A percentile compares a stretch with the other conserved stretches of the same genome.
Evolutionary conservation across 2,113 vertebrate genomes (phyloP).

Genomic region (Strix uralensis): DNA sequence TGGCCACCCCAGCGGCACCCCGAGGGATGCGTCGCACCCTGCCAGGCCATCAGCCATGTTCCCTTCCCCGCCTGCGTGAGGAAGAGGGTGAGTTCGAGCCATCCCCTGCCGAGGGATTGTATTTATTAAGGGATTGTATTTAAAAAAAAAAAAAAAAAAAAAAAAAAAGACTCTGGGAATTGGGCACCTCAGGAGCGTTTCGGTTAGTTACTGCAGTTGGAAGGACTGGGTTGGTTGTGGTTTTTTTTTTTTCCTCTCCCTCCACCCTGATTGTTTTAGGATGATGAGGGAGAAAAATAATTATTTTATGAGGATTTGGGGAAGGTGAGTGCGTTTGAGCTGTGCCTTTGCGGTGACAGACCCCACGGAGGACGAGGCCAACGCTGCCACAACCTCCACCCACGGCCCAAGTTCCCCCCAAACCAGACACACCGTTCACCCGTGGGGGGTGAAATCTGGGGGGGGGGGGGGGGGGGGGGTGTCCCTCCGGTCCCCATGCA

Average conservation of each 20-base stretch:
- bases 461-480: too few relatives aligned
- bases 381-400: neutral
- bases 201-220: neutral
- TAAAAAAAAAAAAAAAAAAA: too few relatives aligned
- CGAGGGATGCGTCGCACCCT: neutral
- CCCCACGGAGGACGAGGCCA: neutral
- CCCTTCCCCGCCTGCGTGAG: neutral
- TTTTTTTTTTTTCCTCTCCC: too few relatives aligned
- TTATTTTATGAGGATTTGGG: fast-evolving
- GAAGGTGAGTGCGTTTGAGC: neutral
- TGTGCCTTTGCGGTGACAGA: neutral
- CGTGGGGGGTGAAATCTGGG: neutral
- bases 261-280: fast-evolving
- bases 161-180: neutral
- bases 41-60: neutral
- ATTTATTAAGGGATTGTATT: too few relatives aligned
- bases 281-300: fast-evolving
- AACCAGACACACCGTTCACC: too few relatives aligned
- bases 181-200: neutral
- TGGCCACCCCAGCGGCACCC: neutral
- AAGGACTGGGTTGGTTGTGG: too few relatives aligned
- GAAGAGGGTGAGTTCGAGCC: neutral
- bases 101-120: neutral
- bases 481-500: too few relatives aligned
- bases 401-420: neutral